Percentiles rank a stretch among this genome's conserved stretches.
These are phyloP conservation scores for Nemurella pictetii DNA, from an alignment of 2,888 invertebrate species.

Conservation along the genomic window DNA sequence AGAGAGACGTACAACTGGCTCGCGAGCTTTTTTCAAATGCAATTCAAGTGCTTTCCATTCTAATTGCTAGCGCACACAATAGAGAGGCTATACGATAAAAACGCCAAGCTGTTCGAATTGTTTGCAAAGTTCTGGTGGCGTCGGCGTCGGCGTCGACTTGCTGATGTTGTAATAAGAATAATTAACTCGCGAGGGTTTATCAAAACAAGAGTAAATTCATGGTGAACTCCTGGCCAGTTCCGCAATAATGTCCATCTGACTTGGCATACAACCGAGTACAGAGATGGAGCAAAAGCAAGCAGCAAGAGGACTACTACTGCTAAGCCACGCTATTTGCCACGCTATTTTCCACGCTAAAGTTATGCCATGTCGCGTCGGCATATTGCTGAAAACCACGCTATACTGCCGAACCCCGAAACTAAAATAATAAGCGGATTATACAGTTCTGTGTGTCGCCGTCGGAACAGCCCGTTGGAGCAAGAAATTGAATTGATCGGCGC, in stretches of 20 bases:
- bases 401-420: background rate
- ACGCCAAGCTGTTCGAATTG: background rate
- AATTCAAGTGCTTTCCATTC: background rate
- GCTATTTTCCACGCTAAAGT: background rate
- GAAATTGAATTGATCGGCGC: background rate
- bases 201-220: background rate
- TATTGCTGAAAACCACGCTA: background rate
- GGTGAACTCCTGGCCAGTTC: background rate
- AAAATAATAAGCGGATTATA: conserved; percentile 14
- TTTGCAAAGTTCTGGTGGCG: background rate
- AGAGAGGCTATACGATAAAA: background rate
- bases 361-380: background rate
- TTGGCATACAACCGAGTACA: no score
- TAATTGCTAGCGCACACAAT: background rate
- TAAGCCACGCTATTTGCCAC: background rate
- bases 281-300: background rate
- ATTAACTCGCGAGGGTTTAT: background rate
- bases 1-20: background rate
- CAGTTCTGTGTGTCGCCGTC: background rate
- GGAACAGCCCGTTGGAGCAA: conserved; percentile 1
- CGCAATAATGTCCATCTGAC: background rate
- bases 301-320: background rate
- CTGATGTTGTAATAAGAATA: background rate
- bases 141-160: background rate
- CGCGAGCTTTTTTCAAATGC: background rate